A percentile compares a stretch with the other conserved stretches of the same genome.
Conservation (phyloP, 2,888 invertebrate species). For the Geotrupes spiniger region DNA sequence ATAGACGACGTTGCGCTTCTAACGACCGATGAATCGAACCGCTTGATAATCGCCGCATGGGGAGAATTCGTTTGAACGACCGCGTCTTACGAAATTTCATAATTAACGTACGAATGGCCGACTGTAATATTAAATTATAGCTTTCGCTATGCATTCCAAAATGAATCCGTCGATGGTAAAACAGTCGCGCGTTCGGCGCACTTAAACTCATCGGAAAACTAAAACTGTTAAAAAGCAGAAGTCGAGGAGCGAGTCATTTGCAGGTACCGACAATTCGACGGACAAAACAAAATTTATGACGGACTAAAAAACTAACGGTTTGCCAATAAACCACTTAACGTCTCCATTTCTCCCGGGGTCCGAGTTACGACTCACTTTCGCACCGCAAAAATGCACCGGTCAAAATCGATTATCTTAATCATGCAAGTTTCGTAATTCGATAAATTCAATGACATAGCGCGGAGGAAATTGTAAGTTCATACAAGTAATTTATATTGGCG, state of each 20-base stretch:
- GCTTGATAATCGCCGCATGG: slow-evolving; percentile 6
- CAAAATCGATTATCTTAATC: too few relatives aligned
- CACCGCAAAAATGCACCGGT: too few relatives aligned
- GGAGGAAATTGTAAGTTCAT: slow-evolving; percentile 22
- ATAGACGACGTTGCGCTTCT: neutral
- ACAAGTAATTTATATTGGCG: slow-evolving; percentile 28
- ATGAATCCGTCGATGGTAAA: slow-evolving; percentile 1
- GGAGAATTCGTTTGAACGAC: neutral
- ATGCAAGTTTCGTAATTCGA: too few relatives aligned
- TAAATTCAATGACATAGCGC: slow-evolving; percentile 17
- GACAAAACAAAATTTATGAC: slow-evolving; percentile 41
- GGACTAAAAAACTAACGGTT: slow-evolving; percentile 39
- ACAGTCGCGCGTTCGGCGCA: neutral
- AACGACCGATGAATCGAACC: neutral
- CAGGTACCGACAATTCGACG: slow-evolving; percentile 28
- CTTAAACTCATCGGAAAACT: slow-evolving; percentile 4
- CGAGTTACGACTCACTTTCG: too few relatives aligned
- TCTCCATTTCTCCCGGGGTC: slow-evolving; percentile 29
- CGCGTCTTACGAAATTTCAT: slow-evolving; percentile 15
- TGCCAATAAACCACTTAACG: slow-evolving; percentile 32
- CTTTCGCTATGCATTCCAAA: slow-evolving; percentile 11
- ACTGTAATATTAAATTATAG: slow-evolving; percentile 17
- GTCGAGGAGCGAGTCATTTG: slow-evolving; percentile 18
- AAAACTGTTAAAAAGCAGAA: slow-evolving; percentile 8
- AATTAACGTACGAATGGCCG: slow-evolving; percentile 10